Evolutionary conservation across 2,797 vertebrate species (phyloP), one percentile per base, ranked within the genome.

Genomic region (Lophotriccus pileatus): DNA sequence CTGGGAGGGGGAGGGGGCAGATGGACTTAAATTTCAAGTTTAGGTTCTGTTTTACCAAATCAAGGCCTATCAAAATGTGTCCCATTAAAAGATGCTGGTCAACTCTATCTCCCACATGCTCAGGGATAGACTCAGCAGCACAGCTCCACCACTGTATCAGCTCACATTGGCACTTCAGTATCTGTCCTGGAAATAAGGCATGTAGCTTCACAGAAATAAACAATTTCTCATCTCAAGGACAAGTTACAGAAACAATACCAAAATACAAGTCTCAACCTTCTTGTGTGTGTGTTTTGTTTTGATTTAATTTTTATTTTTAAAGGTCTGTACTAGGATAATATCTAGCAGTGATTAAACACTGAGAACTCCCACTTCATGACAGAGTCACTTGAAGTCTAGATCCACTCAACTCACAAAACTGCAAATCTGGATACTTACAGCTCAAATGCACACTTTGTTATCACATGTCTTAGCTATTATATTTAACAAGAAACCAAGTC

Each of bases 401-500:
- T 74, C 55, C 49, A 62, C 79, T 84, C 58, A 76, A 85, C 34
- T 92, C 60, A 81, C 59, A n/a, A 72, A 95, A 94, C 72, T 80
- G 94, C 46, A 93, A 74, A 77, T 91, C 84, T 80, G 25, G 72
- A 78, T 95, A 93, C 94, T 92, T 89, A 87, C 60, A 94, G 93
- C 88, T 87, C 49, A 87, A 84, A 91, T 39, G 75, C 86, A 93
- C 91, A 89, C 68, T 92, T 94, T 87, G 81, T 90, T 94, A 94
- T 89, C 94, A 91, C 86, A 92, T 91, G 78, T 93, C 81, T 84
- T 84, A 59, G 73, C 89, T 85, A 90, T 91, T 91, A 82, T 91
- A 91, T 87, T 93, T 92, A 95, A 93, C 60, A 95, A 91, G 84
- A 79, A 93, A 92, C 72, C 75, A 85, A 94, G 93, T 95, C 94